Evolutionary conservation across 2,888 invertebrate species (phyloP).

Genomic region (Pachycephus smyrnensis): DNA sequence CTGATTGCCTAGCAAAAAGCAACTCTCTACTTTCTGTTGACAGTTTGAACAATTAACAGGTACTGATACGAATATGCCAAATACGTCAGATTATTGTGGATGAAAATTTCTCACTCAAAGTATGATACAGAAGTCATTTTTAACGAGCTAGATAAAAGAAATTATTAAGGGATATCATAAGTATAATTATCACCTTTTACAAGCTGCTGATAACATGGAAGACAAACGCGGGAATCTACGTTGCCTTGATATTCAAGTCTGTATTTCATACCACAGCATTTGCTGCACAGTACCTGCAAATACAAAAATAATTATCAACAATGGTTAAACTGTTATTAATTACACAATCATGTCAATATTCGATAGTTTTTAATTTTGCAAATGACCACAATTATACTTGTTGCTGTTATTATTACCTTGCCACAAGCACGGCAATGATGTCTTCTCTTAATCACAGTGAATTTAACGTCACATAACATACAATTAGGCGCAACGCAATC

Average conservation of each 20-base stretch:
- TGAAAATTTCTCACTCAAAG: neutral
- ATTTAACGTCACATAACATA: constrained; percentile 84
- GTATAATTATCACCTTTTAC: constrained; percentile 63
- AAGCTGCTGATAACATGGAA: constrained; percentile 75
- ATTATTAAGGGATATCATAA: constrained; percentile 2
- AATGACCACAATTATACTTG: constrained; percentile 11
- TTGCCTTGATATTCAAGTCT: constrained; percentile 79
- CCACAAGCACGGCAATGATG: constrained; percentile 93
- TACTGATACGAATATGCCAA: neutral
- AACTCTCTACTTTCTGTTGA: neutral
- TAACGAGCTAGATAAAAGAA: neutral
- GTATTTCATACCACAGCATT: constrained; percentile 81
- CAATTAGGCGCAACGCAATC: constrained; percentile 85
- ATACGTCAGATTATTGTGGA: too few species aligned
- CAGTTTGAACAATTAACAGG: neutral
- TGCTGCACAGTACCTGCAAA: constrained; percentile 79
- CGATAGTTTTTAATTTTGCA: neutral
- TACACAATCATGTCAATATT: neutral
- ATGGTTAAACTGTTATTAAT: neutral
- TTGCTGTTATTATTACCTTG: constrained; percentile 68
- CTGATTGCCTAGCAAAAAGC: neutral
- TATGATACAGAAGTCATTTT: neutral
- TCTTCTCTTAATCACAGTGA: constrained; percentile 83
- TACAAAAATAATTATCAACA: constrained; percentile 8
- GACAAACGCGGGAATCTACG: constrained; percentile 84